Evolutionary conservation across 2,888 invertebrate genomes (phyloP), one percentile per base, ranked within the genome.

Genomic region (Cephus pygmeus): DNA sequence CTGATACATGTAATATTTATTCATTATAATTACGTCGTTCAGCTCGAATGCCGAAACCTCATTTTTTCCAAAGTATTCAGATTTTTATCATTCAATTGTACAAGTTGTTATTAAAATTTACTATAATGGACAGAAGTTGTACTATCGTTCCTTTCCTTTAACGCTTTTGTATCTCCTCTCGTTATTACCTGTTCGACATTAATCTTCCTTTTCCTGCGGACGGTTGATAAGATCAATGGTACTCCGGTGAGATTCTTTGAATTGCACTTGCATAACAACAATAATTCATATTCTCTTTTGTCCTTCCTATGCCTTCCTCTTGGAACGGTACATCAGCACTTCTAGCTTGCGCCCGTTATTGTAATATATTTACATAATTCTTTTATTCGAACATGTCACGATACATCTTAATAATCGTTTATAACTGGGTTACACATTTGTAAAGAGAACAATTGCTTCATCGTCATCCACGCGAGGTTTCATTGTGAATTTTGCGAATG

Each of bases 1-100:
- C 71, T 33, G 71, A 71, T 71, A 34, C 34, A 71, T 71, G 33
- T 31, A 71, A 31, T 71, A 71, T 71, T 71, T 71, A 71, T 71
- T 71, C 71, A 71, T 71, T 71, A 34, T 31, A 33, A 71, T 71
- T 71, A 71, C 34, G 31, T 34, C 71, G 33, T 34, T 71, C 71
- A 34, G 31, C 34, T 71, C 31, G 33, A 23, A 71, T 56, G 23
- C 9, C 56, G 56, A 34, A 11, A 71, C 34, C 71, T 71, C 71
- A 71, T 33, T 71, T 71, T 56, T 56, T 56, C 56, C 56, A 56
- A 56, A 56, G 56, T 56, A 56, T 56, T 56, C 56, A 56, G 56
- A 9, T 56, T 23, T 56, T 56, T 56, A 56, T 56, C 56, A 56
- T 56, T 56, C 23, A 56, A 56, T 56, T 56, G 56, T 56, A 56